Percentiles rank a stretch among this genome's conserved stretches.
Conservation (phyloP, 2,113 vertebrate species). For the Larimichthys polyactis region DNA sequence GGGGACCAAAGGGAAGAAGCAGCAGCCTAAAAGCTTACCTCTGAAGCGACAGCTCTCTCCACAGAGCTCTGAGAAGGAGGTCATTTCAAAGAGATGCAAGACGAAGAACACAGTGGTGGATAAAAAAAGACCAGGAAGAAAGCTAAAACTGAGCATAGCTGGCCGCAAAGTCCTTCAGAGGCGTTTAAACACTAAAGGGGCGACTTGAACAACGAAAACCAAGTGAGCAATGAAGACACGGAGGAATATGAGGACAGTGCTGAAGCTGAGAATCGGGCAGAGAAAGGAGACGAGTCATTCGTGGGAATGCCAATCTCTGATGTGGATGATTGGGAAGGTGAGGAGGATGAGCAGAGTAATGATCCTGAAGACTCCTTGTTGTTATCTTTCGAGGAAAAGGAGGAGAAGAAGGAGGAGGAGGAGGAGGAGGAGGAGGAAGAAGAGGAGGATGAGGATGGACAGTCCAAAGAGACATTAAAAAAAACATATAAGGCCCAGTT, state of each 20-base stretch:
- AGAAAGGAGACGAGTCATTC: not conserved
- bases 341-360: slow-evolving; percentile 68
- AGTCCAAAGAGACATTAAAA: slow-evolving; percentile 60
- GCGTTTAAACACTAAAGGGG: slow-evolving; percentile 75
- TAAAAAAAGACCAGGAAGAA: slow-evolving; percentile 76
- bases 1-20: slow-evolving; percentile 33
- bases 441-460: slow-evolving; percentile 15
- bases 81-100: slow-evolving; percentile 11
- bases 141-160: slow-evolving; percentile 84
- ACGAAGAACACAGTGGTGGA: slow-evolving; percentile 43
- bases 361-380: slow-evolving; percentile 55
- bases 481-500: slow-evolving; percentile 84
- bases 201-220: slow-evolving; percentile 24
- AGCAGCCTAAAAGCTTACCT: not conserved
- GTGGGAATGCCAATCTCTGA: fast-evolving
- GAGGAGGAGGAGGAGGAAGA: slow-evolving; percentile 22
- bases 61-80: slow-evolving; percentile 22
- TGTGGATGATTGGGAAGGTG: slow-evolving; percentile 44
- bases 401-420: slow-evolving; percentile 18
- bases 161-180: slow-evolving; percentile 87
- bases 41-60: slow-evolving; percentile 40
- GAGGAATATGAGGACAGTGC: slow-evolving; percentile 12
- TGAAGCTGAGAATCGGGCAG: not conserved
- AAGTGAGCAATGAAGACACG: not conserved
- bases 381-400: slow-evolving; percentile 38